A percentile compares a stretch with the other conserved stretches of the same genome.
Conservation (phyloP, 2,888 invertebrate species). For the Argyresthia albistria region DNA sequence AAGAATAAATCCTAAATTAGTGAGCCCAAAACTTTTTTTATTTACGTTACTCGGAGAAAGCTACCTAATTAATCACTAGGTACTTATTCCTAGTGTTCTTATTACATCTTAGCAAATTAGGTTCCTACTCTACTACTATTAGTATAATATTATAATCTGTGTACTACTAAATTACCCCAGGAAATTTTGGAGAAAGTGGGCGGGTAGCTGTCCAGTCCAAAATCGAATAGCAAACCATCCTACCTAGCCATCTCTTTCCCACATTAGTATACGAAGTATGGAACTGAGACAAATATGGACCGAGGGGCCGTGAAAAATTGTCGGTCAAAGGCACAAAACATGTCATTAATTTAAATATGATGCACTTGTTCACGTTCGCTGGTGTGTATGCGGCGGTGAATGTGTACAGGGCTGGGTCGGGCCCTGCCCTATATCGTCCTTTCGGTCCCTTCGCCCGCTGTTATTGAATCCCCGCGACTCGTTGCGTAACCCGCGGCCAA, state of each 20-base stretch:
- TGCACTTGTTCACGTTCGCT: constrained; percentile 42
- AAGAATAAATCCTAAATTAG: too few species aligned
- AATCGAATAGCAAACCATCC: too few species aligned
- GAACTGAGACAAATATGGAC: not conserved
- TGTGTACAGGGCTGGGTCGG: constrained; percentile 56
- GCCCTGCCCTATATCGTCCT: constrained; percentile 43
- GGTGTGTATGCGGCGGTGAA: constrained; percentile 44
- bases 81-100: too few species aligned
- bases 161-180: too few species aligned
- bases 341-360: constrained; percentile 32
- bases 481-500: constrained; percentile 69
- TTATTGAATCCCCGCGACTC: constrained; percentile 53
- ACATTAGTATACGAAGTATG: not conserved
- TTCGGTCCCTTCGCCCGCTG: constrained; percentile 56
- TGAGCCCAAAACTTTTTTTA: too few species aligned
- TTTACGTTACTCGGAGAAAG: too few species aligned
- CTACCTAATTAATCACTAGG: too few species aligned
- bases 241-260: not conserved
- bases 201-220: too few species aligned
- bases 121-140: too few species aligned
- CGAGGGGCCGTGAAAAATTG: constrained; percentile 7
- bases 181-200: too few species aligned
- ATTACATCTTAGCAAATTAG: too few species aligned
- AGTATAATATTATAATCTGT: too few species aligned
- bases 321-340: constrained; percentile 9